phyloP scores from a whole-genome alignment of 2,888 invertebrate genomes.

The Brachyptera putata region DNA sequence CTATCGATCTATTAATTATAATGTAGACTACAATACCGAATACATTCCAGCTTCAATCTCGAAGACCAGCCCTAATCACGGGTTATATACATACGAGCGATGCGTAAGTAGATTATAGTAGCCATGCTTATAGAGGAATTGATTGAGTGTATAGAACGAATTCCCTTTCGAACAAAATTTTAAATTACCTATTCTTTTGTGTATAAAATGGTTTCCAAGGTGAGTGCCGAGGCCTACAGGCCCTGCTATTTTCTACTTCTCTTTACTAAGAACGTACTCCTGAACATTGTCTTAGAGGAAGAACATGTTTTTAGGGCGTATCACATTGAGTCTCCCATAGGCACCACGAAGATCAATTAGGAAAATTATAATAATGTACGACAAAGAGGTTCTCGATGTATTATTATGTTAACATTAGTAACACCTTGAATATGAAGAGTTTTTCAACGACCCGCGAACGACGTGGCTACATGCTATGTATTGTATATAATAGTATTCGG shows the following conservation, averaged over 20 bases:
- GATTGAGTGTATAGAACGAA: background rate
- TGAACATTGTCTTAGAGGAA: background rate
- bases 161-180: slow-evolving; percentile 8
- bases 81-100: background rate
- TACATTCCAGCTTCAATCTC: background rate
- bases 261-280: background rate
- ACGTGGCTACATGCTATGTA: too few relatives aligned
- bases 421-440: too few relatives aligned
- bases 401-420: too few relatives aligned
- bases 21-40: slow-evolving; percentile 6
- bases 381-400: too few relatives aligned
- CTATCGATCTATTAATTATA: slow-evolving; percentile 4
- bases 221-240: background rate
- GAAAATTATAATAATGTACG: too few relatives aligned
- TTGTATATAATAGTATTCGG: too few relatives aligned
- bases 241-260: background rate
- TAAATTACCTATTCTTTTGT: slow-evolving; percentile 15
- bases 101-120: slow-evolving; percentile 5
- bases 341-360: too few relatives aligned
- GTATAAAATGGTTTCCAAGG: slow-evolving; percentile 8
- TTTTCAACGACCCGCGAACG: too few relatives aligned
- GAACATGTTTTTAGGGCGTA: too few relatives aligned
- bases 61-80: slow-evolving; percentile 2
- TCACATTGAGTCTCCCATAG: too few relatives aligned
- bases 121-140: background rate